These are phyloP conservation scores for Macropodus opercularis DNA, from an alignment of 2,797 vertebrate genomes.

Conservation along the genomic window DNA sequence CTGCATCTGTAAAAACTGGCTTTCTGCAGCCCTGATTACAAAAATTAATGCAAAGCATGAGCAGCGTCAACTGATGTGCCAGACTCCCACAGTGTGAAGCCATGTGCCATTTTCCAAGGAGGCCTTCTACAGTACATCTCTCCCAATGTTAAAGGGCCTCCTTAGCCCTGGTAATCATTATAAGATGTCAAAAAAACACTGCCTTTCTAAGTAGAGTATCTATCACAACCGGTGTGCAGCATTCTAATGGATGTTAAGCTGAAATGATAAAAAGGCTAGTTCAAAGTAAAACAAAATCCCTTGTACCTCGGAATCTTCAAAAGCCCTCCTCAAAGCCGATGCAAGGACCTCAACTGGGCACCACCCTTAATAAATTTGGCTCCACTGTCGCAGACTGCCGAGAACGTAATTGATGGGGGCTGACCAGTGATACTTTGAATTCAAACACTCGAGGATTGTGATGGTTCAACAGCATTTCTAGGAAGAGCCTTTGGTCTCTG, in stretches of 20 bases:
- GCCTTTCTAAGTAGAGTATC: conserved; percentile 54
- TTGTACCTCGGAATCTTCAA: conserved; percentile 67
- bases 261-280: conserved; percentile 66
- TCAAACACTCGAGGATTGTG: conserved; percentile 75
- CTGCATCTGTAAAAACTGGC: conserved; percentile 48
- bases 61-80: conserved; percentile 51
- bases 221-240: conserved; percentile 64
- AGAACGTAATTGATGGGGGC: conserved; percentile 73
- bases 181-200: conserved; percentile 67
- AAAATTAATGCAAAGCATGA: conserved; percentile 69
- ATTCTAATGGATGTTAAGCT: conserved; percentile 69
- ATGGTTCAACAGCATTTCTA: conserved; percentile 79
- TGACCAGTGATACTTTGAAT: conserved; percentile 74
- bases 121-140: conserved; percentile 25
- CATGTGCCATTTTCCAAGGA: conserved; percentile 63
- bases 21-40: conserved; percentile 55
- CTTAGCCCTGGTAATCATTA: conserved; percentile 73
- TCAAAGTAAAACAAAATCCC: conserved; percentile 63
- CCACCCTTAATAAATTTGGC: conserved; percentile 75
- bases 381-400: conserved; percentile 62
- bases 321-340: conserved; percentile 66
- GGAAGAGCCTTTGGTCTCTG: conserved; percentile 62
- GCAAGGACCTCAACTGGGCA: conserved; percentile 61
- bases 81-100: conserved; percentile 59
- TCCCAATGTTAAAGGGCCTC: conserved; percentile 63